A percentile compares a stretch with the other conserved stretches of the same genome.
phyloP scores from a whole-genome alignment of 2,797 vertebrate species.

The Cynopterus sphinx region DNA sequence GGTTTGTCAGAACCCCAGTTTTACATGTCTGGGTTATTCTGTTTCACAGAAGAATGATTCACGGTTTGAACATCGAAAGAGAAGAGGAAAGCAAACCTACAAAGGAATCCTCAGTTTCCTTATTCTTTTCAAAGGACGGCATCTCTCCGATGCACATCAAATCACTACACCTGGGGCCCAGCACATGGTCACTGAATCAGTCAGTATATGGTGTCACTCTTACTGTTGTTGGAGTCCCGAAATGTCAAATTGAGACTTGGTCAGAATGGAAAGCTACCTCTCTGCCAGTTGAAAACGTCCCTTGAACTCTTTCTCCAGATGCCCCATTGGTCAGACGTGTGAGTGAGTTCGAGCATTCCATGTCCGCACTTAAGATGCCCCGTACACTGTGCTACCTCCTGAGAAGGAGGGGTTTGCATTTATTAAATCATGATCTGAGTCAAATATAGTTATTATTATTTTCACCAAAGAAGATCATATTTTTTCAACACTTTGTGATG shows the following conservation, averaged over 20 bases:
- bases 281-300: neutral
- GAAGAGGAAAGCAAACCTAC: neutral
- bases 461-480: constrained; percentile 43
- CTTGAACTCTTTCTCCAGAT: neutral
- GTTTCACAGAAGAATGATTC: neutral
- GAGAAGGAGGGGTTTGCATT: neutral
- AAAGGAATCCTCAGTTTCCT: neutral
- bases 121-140: neutral
- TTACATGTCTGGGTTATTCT: neutral
- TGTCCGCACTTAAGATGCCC: neutral
- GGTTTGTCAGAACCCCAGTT: neutral
- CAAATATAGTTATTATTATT: constrained; percentile 32
- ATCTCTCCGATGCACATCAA: fast-evolving
- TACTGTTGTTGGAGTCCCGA: neutral
- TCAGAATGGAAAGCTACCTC: neutral
- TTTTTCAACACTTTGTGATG: constrained; percentile 16
- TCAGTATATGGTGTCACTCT: neutral
- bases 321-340: neutral
- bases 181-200: fast-evolving
- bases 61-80: neutral
- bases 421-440: constrained; percentile 30
- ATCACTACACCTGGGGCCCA: fast-evolving
- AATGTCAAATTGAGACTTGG: neutral
- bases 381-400: neutral
- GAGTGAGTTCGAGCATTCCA: neutral